These are phyloP conservation scores for Agriopis aurantiaria DNA, from an alignment of 2,888 invertebrate species.

Conservation along the genomic window DNA sequence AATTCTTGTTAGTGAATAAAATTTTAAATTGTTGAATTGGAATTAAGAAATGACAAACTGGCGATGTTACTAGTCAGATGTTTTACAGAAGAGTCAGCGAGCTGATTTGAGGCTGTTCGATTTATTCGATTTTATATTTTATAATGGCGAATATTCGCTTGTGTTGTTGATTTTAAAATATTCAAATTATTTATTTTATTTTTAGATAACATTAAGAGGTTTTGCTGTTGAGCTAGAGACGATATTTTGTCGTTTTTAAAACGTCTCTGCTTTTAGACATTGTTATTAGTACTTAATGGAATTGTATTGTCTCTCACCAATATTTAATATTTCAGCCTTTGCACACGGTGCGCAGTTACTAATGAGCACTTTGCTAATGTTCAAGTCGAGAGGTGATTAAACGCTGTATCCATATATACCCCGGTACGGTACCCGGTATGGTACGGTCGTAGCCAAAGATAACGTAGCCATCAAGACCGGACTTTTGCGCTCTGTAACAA, in stretches of 20 bases:
- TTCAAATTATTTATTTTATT: conserved; percentile 43
- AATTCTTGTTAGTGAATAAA: conserved; percentile 1
- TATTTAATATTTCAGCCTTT: not conserved
- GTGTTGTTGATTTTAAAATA: conserved; percentile 30
- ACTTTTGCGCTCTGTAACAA: too few species aligned
- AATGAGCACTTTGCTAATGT: not conserved
- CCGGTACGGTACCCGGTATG: too few species aligned
- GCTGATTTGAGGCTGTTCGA: conserved; percentile 53
- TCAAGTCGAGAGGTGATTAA: too few species aligned
- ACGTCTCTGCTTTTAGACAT: conserved; percentile 25
- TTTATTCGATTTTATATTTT: conserved; percentile 43
- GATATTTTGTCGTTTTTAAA: conserved; percentile 19
- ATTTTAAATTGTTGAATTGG: not conserved
- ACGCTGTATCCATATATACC: too few species aligned
- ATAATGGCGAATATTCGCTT: conserved; percentile 25
- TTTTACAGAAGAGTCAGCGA: conserved; percentile 43
- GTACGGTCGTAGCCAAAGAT: too few species aligned
- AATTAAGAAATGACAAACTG: conserved; percentile 20
- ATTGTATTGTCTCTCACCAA: conserved; percentile 7
- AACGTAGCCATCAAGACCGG: too few species aligned
- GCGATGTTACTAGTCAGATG: conserved; percentile 53
- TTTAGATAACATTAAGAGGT: conserved; percentile 25
- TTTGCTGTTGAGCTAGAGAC: conserved; percentile 17
- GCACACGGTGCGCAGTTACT: not conserved
- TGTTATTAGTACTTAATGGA: not conserved